A percentile compares a stretch with the other conserved stretches of the same genome.
phyloP scores from a whole-genome alignment of 2,888 invertebrate genomes.

The Dioctria rufipes region DNA sequence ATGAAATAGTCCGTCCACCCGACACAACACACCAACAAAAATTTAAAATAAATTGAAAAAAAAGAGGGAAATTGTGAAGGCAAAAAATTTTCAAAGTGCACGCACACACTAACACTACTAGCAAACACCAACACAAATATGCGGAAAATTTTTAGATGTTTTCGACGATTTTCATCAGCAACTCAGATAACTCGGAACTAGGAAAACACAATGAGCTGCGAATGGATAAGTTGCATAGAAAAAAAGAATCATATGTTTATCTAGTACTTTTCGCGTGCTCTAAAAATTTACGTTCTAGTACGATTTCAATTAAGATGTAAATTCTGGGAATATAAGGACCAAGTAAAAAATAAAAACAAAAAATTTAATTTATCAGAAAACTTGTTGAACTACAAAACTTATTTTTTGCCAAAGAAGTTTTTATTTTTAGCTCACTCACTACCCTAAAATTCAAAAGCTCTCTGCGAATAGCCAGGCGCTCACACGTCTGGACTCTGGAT shows the following conservation, averaged over 20 bases:
- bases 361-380: background rate
- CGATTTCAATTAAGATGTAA: too few relatives aligned
- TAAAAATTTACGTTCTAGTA: too few relatives aligned
- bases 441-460: slow-evolving; percentile 51
- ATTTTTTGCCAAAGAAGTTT: slow-evolving; percentile 29
- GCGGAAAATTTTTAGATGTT: slow-evolving; percentile 12
- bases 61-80: slow-evolving; percentile 47
- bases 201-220: background rate
- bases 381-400: background rate
- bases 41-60: slow-evolving; percentile 40
- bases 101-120: slow-evolving; percentile 11
- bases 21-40: slow-evolving; percentile 36
- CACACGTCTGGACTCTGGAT: slow-evolving; percentile 30
- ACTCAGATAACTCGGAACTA: background rate
- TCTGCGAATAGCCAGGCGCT: background rate
- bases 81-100: slow-evolving; percentile 48
- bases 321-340: too few relatives aligned
- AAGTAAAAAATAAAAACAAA: too few relatives aligned
- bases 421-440: slow-evolving; percentile 50
- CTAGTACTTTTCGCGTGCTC: background rate
- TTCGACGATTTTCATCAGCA: slow-evolving; percentile 30
- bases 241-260: background rate
- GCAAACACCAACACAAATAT: slow-evolving; percentile 13
- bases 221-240: background rate
- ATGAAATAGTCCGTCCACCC: slow-evolving; percentile 30